phyloP scores from a whole-genome alignment of 2,888 invertebrate species.

The Craniophora ligustri region DNA sequence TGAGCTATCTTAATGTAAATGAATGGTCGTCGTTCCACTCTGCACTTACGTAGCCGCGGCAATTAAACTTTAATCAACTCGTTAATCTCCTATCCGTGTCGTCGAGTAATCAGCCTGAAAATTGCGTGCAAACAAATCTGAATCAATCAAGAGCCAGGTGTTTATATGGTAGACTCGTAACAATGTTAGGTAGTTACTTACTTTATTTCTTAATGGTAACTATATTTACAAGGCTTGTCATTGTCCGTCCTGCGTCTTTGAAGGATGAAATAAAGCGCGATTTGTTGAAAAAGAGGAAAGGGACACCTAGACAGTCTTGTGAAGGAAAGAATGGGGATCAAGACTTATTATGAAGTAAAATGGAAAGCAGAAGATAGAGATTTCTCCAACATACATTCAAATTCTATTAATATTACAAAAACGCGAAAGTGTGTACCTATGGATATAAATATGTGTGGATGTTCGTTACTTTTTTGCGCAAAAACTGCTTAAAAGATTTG shows the following conservation, averaged over 20 bases:
- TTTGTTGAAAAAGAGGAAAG: too few relatives aligned
- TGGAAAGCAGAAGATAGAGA: too few relatives aligned
- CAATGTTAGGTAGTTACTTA: constrained; percentile 13
- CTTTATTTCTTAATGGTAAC: not conserved
- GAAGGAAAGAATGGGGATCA: too few relatives aligned
- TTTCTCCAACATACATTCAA: too few relatives aligned
- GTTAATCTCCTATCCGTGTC: constrained; percentile 52
- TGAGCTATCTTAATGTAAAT: constrained; percentile 50
- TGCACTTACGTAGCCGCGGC: constrained; percentile 51
- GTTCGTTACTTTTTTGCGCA: too few relatives aligned
- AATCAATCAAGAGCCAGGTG: constrained; percentile 48
- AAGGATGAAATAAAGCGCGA: too few relatives aligned
- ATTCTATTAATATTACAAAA: too few relatives aligned
- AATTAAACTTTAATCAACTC: constrained; percentile 58
- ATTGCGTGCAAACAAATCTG: constrained; percentile 57
- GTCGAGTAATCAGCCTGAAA: constrained; percentile 52
- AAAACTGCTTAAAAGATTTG: too few relatives aligned
- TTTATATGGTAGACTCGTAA: constrained; percentile 2
- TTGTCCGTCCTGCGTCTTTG: not conserved
- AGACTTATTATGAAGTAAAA: too few relatives aligned
- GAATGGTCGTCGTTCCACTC: constrained; percentile 42
- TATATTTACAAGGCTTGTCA: constrained; percentile 11
- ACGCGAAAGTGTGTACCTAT: too few relatives aligned
- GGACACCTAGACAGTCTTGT: too few relatives aligned
- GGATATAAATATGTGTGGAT: too few relatives aligned